phyloP scores from a whole-genome alignment of 2,113 vertebrate species.

The Machaerirhynchus nigripectus region DNA sequence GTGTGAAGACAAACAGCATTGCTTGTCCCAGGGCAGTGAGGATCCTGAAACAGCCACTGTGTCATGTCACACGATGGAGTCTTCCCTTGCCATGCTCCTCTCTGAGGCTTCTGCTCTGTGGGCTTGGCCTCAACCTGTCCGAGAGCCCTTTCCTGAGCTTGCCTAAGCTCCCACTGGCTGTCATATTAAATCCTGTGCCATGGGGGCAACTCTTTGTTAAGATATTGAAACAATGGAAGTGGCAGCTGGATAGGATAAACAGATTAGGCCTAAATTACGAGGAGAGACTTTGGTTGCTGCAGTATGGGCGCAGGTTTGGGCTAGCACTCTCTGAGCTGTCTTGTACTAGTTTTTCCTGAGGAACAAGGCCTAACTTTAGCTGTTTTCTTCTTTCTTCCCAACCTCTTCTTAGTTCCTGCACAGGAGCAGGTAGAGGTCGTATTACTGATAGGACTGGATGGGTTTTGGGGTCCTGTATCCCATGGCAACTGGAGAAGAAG shows the following conservation, averaged over 20 bases:
- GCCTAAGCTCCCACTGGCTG: background rate
- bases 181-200: background rate
- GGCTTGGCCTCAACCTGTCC: background rate
- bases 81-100: background rate
- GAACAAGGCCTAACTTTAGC: background rate
- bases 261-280: background rate
- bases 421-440: background rate
- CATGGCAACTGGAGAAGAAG: background rate
- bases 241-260: background rate
- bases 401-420: background rate
- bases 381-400: background rate
- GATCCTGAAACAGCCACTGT: background rate
- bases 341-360: background rate
- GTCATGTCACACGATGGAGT: background rate
- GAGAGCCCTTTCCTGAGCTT: background rate
- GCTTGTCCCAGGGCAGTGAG: background rate
- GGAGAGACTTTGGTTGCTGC: background rate
- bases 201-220: background rate
- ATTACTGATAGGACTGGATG: background rate
- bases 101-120: background rate
- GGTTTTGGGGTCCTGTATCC: background rate
- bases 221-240: background rate
- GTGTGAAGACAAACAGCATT: background rate
- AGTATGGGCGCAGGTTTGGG: background rate
- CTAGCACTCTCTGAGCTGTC: background rate